These are phyloP conservation scores for Neogobius melanostomus DNA, from an alignment of 2,113 vertebrate genomes.

Conservation along the genomic window DNA sequence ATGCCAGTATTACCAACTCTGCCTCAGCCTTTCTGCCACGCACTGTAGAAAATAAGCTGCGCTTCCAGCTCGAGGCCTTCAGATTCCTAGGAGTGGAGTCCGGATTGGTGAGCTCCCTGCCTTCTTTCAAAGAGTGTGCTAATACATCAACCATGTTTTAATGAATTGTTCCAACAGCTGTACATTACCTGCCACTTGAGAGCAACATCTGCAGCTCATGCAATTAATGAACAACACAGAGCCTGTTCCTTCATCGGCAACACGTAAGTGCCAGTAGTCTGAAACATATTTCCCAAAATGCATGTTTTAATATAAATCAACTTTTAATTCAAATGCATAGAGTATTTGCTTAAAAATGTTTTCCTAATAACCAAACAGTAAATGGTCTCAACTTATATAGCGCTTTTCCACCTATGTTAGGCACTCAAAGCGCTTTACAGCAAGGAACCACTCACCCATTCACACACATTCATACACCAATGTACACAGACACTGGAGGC, in stretches of 20 bases:
- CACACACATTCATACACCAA: no score
- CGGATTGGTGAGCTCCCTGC: constrained; percentile 28
- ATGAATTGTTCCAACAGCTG: constrained; percentile 44
- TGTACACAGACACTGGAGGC: no score
- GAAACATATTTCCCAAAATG: background rate
- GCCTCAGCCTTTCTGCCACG: constrained; percentile 59
- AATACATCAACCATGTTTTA: background rate
- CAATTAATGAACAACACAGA: constrained; percentile 30
- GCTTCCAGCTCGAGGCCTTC: constrained; percentile 69
- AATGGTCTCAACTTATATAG: no score
- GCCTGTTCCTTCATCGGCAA: constrained; percentile 63
- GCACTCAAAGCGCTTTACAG: no score
- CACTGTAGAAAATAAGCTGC: constrained; percentile 52
- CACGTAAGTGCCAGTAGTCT: constrained; percentile 39
- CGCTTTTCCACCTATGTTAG: no score
- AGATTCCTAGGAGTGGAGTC: constrained; percentile 48
- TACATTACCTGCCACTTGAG: constrained; percentile 72
- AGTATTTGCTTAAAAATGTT: background rate
- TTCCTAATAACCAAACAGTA: background rate
- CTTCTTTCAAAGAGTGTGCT: background rate
- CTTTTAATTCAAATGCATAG: background rate
- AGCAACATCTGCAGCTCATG: constrained; percentile 39
- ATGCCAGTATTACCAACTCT: constrained; percentile 62
- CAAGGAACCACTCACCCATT: no score
- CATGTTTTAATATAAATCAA: background rate